These are phyloP conservation scores for Dasyurus viverrinus DNA, from an alignment of 2,113 vertebrate species.

Conservation along the genomic window DNA sequence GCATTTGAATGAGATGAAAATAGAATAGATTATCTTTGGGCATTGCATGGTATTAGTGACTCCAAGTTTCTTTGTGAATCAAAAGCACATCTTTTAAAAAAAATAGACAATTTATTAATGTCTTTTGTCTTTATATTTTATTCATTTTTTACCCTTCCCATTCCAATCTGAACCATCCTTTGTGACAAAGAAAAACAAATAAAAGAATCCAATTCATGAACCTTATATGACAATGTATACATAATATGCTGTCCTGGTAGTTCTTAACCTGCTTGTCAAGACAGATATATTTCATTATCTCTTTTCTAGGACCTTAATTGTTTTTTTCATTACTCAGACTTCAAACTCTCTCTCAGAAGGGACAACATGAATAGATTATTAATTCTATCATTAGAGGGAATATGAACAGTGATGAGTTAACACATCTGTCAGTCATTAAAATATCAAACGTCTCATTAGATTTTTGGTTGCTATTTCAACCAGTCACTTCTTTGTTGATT, in stretches of 20 bases:
- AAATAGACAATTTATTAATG: background rate
- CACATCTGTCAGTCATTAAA: background rate
- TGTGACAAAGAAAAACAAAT: background rate
- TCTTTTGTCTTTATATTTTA: background rate
- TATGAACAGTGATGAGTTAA: background rate
- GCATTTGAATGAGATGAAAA: no score
- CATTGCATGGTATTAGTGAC: no score
- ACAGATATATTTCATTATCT: background rate
- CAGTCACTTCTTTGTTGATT: background rate
- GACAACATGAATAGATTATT: background rate
- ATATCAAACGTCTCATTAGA: background rate
- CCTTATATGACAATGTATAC: background rate
- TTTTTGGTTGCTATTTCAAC: background rate
- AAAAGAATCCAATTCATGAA: background rate
- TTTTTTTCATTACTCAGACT: background rate
- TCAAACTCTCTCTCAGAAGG: background rate
- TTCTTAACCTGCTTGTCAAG: background rate
- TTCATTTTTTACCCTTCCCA: background rate
- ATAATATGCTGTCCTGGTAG: background rate
- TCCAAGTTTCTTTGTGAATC: no score
- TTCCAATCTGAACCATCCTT: background rate
- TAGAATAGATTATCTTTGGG: no score
- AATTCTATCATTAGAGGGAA: background rate
- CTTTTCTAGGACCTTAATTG: background rate
- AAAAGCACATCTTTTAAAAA: no score